Conservation (phyloP, 2,113 vertebrate genomes). For the Ellobius talpinus region DNA sequence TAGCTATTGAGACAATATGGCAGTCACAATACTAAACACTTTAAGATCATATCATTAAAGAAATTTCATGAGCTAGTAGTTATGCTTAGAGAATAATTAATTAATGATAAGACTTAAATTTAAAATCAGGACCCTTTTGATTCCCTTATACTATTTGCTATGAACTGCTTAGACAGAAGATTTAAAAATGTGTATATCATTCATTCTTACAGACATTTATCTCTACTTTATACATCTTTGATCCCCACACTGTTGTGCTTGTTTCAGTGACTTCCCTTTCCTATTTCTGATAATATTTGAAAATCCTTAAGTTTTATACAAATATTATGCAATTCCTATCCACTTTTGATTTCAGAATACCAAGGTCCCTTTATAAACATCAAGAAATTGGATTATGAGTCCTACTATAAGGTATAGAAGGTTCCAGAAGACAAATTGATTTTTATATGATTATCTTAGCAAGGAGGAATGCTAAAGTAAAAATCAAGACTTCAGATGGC, state of each 20-base stretch:
- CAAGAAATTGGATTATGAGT: not conserved
- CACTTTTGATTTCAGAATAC: not conserved
- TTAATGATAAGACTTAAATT: not conserved
- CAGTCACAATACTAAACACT: slow-evolving; percentile 3
- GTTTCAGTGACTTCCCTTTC: not conserved
- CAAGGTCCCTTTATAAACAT: not conserved
- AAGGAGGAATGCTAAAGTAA: not conserved
- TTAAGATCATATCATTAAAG: slow-evolving; percentile 54
- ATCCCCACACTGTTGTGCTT: not conserved
- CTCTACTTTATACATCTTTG: not conserved
- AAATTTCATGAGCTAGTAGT: not conserved
- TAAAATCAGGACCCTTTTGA: not conserved
- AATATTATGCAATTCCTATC: not conserved
- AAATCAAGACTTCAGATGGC: not conserved
- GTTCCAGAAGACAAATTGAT: not conserved
- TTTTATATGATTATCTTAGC: not conserved
- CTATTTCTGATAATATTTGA: not conserved
- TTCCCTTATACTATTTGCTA: not conserved
- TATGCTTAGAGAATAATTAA: not conserved
- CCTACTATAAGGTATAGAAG: not conserved
- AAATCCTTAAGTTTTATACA: not conserved
- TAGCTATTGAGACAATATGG: slow-evolving; percentile 25
- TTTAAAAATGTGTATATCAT: not conserved
- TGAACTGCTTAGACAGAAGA: not conserved
- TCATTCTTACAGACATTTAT: not conserved